Evolutionary conservation across 2,797 vertebrate genomes (phyloP).

Genomic region (Poeciliopsis turneri): DNA sequence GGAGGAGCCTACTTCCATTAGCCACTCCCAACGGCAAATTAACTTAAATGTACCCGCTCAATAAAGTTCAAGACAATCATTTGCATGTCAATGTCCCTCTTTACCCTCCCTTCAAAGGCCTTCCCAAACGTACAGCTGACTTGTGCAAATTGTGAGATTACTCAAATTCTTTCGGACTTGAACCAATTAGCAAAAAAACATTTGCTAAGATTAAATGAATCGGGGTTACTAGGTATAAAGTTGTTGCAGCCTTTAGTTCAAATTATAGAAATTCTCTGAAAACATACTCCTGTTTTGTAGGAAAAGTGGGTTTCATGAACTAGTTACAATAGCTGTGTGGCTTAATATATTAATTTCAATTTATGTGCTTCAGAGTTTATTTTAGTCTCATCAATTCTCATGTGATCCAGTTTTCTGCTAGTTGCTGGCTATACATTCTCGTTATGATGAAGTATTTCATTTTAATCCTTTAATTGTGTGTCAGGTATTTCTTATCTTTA

Average conservation of each 20-base stretch:
- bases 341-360: not conserved
- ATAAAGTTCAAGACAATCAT: constrained; percentile 83
- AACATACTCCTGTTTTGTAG: not conserved
- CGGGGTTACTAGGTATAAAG: constrained; percentile 14
- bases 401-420: not conserved
- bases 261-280: constrained; percentile 3
- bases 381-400: not conserved
- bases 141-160: constrained; percentile 60
- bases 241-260: constrained; percentile 23
- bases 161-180: constrained; percentile 58
- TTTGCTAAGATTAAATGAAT: constrained; percentile 48
- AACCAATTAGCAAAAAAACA: constrained; percentile 65
- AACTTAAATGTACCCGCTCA: constrained; percentile 84
- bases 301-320: not conserved
- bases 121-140: constrained; percentile 75
- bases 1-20: constrained; percentile 83
- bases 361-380: not conserved
- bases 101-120: constrained; percentile 55
- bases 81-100: constrained; percentile 82
- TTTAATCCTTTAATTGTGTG: constrained; percentile 17
- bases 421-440: constrained; percentile 19
- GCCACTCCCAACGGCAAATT: constrained; percentile 83
- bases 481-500: constrained; percentile 20
- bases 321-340: not conserved
- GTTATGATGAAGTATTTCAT: constrained; percentile 14